Conservation (phyloP, 2,888 invertebrate genomes). For the Hyles lineata region DNA sequence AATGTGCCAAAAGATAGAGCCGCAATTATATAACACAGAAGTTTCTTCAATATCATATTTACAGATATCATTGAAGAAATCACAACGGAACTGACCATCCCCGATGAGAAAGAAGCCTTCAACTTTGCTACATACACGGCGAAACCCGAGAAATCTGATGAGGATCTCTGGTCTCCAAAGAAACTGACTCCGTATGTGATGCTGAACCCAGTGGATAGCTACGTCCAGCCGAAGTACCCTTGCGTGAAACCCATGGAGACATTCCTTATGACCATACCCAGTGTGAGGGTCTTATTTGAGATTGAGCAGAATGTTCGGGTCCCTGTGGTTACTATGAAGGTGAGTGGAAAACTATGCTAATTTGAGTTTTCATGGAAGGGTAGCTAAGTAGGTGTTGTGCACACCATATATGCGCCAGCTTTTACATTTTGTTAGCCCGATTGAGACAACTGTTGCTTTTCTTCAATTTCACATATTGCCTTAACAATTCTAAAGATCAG, state of each 20-base stretch:
- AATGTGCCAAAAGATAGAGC: too few species aligned
- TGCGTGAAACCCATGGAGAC: slow-evolving; percentile 76
- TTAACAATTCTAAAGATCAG: too few species aligned
- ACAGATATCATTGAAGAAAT: slow-evolving; percentile 82
- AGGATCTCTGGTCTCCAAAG: slow-evolving; percentile 90
- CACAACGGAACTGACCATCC: slow-evolving; percentile 67
- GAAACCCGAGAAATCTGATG: slow-evolving; percentile 72
- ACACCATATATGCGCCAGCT: too few species aligned
- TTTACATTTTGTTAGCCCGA: too few species aligned
- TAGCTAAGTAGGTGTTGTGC: too few species aligned
- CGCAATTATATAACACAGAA: neutral
- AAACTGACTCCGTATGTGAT: slow-evolving; percentile 80
- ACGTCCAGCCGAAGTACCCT: slow-evolving; percentile 70
- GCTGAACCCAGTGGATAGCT: slow-evolving; percentile 63
- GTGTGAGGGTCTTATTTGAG: slow-evolving; percentile 87
- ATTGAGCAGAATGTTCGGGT: slow-evolving; percentile 80
- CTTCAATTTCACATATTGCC: too few species aligned
- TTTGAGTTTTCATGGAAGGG: neutral
- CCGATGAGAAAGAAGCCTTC: slow-evolving; percentile 80
- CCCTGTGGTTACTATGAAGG: slow-evolving; percentile 72
- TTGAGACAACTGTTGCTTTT: too few species aligned
- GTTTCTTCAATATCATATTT: slow-evolving; percentile 20
- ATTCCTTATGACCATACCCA: slow-evolving; percentile 81
- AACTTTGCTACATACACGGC: slow-evolving; percentile 76
- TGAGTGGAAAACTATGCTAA: slow-evolving; percentile 38